Evolutionary conservation across 2,113 vertebrate genomes (phyloP).

Genomic region (Stegostoma tigrinum): DNA sequence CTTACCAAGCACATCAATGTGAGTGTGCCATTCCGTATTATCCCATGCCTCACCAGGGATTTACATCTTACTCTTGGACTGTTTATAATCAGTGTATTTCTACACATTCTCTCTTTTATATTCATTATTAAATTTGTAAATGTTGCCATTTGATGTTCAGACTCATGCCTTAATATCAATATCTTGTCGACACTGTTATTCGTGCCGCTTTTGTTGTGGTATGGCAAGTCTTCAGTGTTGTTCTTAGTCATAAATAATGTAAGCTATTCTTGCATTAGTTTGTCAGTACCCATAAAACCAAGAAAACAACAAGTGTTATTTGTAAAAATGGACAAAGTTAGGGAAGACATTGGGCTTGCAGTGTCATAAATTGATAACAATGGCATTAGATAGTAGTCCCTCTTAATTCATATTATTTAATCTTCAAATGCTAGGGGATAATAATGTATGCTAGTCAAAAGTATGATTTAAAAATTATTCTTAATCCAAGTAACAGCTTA

Average conservation of each 20-base stretch:
- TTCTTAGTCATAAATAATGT: background rate
- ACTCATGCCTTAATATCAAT: constrained; percentile 18
- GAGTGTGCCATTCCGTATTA: background rate
- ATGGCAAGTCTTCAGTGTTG: background rate
- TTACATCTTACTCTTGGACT: background rate
- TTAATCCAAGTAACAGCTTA: background rate
- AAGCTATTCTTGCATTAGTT: background rate
- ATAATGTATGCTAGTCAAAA: background rate
- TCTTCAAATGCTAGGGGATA: background rate
- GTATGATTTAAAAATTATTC: background rate
- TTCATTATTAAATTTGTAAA: constrained; percentile 1
- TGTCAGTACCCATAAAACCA: background rate
- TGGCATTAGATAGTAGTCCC: background rate
- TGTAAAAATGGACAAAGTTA: background rate
- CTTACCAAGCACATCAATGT: background rate
- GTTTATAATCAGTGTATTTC: background rate
- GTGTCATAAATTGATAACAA: background rate
- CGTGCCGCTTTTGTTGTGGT: background rate
- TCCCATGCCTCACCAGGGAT: background rate
- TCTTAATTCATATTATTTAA: background rate
- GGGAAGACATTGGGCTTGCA: background rate
- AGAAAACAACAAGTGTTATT: background rate
- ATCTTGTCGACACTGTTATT: background rate
- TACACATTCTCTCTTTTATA: background rate
- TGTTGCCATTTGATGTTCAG: background rate